Percentiles rank a stretch among this genome's conserved stretches.
Conservation (phyloP, 2,797 vertebrate species). For the Ptychobarbus kaznakovi region DNA sequence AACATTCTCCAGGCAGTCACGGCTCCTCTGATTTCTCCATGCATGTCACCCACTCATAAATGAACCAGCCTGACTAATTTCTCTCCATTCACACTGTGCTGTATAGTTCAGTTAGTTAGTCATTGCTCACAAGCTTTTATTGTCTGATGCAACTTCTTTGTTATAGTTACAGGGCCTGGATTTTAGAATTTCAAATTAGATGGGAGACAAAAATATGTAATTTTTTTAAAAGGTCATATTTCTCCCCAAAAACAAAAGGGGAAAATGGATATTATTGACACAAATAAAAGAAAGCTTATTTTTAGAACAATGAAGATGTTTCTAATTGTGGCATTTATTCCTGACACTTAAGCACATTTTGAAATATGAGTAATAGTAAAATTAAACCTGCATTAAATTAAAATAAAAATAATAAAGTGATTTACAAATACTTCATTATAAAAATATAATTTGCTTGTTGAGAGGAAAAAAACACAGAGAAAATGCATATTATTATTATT, state of each 20-base stretch:
- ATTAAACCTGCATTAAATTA: not conserved
- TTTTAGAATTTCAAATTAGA: constrained; percentile 13
- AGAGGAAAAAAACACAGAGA: not conserved
- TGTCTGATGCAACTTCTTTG: constrained; percentile 33
- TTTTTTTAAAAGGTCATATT: not conserved
- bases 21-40: not conserved
- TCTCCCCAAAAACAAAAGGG: not conserved
- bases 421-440: not conserved
- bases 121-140: constrained; percentile 5
- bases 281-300: not conserved
- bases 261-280: not conserved
- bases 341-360: not conserved
- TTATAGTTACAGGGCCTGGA: not conserved
- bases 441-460: not conserved
- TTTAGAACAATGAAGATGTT: not conserved
- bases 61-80: constrained; percentile 22
- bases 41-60: constrained; percentile 37
- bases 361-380: not conserved
- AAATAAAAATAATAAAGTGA: not conserved
- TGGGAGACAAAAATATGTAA: not conserved
- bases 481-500: not conserved
- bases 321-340: not conserved
- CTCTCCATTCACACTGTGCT: constrained; percentile 9
- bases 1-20: constrained; percentile 30
- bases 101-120: constrained; percentile 2